Conservation (phyloP, 92 coral and sea anemone genomes). For the Virgularia gustaviana region DNA sequence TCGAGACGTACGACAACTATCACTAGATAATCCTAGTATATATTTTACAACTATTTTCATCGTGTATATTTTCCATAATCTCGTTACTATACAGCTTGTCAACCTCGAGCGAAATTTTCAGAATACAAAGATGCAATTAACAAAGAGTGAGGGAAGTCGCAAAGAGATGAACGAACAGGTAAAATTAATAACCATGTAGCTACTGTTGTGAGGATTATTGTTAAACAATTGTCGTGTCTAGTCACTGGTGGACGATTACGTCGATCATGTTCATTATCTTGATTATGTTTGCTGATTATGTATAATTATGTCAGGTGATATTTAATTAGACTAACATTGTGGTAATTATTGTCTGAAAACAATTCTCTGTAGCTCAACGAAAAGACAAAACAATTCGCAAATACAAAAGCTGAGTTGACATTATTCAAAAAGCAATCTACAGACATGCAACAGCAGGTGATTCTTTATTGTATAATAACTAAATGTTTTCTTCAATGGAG, state of each 20-base stretch:
- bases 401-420: constrained; percentile 77
- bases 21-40: neutral
- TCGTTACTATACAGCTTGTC: constrained; percentile 53
- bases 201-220: neutral
- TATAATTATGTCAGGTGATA: neutral
- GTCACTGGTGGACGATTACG: neutral
- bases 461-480: no score
- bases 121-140: constrained; percentile 77
- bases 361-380: constrained; percentile 62
- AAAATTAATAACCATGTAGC: neutral
- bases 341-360: neutral
- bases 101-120: constrained; percentile 79
- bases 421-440: constrained; percentile 72
- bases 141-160: constrained; percentile 85
- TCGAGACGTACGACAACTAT: neutral
- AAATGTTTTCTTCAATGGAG: no score
- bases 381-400: constrained; percentile 81
- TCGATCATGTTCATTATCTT: neutral
- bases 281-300: neutral
- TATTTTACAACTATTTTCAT: neutral
- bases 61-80: neutral
- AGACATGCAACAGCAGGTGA: constrained; percentile 89
- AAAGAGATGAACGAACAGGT: constrained; percentile 96
- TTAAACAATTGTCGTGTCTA: neutral
- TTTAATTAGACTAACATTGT: neutral